Conservation (phyloP, 2,113 vertebrate genomes). For the Sialia sialis region DNA sequence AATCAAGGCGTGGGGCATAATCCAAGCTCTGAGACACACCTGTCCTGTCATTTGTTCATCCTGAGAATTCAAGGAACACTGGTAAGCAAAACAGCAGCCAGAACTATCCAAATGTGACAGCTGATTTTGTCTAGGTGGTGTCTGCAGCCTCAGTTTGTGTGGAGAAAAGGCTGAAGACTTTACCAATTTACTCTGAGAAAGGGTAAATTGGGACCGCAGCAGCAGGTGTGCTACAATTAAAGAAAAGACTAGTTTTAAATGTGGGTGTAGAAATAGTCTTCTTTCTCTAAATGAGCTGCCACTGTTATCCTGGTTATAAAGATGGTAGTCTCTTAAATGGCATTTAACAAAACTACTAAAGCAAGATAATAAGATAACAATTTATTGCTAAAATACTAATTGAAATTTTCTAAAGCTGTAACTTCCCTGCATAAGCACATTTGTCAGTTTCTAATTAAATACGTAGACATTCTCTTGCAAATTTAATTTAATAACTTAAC, state of each 20-base stretch:
- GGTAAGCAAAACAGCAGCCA: neutral
- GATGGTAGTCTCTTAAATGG: neutral
- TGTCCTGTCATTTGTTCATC: neutral
- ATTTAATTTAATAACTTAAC: conserved; percentile 13
- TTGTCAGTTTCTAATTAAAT: conserved; percentile 42
- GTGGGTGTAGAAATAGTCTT: neutral
- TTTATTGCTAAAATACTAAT: neutral
- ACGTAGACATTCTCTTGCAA: neutral
- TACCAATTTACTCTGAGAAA: neutral
- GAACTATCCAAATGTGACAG: neutral
- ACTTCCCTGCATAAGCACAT: conserved; percentile 6
- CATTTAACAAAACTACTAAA: neutral
- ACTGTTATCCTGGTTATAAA: neutral
- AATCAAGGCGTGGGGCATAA: neutral
- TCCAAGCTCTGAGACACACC: neutral
- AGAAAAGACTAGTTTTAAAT: neutral
- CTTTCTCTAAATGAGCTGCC: neutral
- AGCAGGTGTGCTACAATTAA: neutral
- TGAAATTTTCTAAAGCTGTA: conserved; percentile 41
- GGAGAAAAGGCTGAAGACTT: neutral
- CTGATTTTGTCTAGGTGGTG: neutral
- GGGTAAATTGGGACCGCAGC: neutral
- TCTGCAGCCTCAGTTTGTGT: neutral
- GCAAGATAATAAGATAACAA: neutral
- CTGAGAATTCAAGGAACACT: neutral